These are phyloP conservation scores for Empidonax alnorum DNA, from an alignment of 2,113 vertebrate genomes.

Conservation along the genomic window DNA sequence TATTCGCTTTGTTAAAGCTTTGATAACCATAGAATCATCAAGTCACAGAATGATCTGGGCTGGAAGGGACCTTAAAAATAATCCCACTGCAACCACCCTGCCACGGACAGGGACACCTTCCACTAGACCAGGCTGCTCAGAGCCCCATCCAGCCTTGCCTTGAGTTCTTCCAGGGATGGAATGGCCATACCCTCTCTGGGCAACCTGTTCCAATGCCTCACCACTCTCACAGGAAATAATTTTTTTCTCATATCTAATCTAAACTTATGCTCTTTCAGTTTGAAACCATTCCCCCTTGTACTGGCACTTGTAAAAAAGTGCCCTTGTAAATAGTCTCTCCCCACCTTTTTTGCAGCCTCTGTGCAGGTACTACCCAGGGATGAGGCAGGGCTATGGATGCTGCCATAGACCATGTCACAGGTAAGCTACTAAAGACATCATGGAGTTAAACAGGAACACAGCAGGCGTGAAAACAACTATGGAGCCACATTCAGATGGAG, in stretches of 20 bases:
- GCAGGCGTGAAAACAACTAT: background rate
- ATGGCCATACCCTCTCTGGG: background rate
- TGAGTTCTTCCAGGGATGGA: background rate
- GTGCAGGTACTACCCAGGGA: background rate
- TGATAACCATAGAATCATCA: fast-evolving
- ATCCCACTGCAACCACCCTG: background rate
- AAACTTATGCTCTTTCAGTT: background rate
- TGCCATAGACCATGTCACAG: background rate
- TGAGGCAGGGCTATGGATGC: background rate
- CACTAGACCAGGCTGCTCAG: background rate
- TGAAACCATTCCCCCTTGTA: background rate
- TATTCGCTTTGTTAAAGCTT: background rate
- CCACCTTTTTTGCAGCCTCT: background rate
- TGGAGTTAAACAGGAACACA: background rate
- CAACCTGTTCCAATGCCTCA: background rate
- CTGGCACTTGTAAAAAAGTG: no score
- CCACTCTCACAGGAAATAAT: background rate
- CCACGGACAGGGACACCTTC: background rate
- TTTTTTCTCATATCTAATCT: background rate
- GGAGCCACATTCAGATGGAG: background rate
- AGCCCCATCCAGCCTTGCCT: background rate
- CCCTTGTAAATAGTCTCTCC: no score
- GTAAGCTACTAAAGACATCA: background rate
- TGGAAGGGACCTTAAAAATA: background rate
- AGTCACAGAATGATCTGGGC: background rate